These are phyloP conservation scores for Monodelphis domestica DNA, from an alignment of 2,797 vertebrate genomes.

Conservation along the genomic window DNA sequence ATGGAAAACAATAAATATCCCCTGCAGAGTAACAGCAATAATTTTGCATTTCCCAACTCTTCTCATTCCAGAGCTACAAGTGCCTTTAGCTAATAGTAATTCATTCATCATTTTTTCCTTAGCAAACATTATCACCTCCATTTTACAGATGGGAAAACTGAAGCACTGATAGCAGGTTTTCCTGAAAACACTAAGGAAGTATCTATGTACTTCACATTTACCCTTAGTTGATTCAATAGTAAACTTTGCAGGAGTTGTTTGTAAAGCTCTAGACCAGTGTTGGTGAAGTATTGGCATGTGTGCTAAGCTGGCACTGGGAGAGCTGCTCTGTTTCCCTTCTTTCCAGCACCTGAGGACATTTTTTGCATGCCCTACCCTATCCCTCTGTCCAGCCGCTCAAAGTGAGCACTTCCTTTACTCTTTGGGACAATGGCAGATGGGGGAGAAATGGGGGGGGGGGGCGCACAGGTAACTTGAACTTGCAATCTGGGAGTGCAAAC, in stretches of 20 bases:
- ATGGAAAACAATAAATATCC: slow-evolving; percentile 27
- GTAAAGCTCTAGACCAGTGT: neutral
- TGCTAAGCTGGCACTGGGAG: too few relatives aligned
- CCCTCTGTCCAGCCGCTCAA: too few relatives aligned
- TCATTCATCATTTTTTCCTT: slow-evolving; percentile 10
- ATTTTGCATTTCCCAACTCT: neutral
- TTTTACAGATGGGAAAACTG: slow-evolving; percentile 36
- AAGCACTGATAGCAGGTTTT: neutral
- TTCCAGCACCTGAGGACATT: too few relatives aligned
- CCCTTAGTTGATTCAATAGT: neutral
- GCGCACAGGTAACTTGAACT: too few relatives aligned
- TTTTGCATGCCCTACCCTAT: too few relatives aligned
- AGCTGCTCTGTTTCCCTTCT: too few relatives aligned
- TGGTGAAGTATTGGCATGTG: too few relatives aligned
- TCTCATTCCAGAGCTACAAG: slow-evolving; percentile 28
- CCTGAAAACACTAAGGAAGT: neutral
- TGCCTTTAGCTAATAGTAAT: slow-evolving; percentile 49
- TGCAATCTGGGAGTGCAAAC: too few relatives aligned
- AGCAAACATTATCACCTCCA: neutral
- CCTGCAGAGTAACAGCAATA: slow-evolving; percentile 24
- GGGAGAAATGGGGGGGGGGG: too few relatives aligned
- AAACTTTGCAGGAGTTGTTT: neutral
- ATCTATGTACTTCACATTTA: neutral
- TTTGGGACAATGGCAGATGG: too few relatives aligned
- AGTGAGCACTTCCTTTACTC: too few relatives aligned